Percentiles rank a stretch among this genome's conserved stretches.
These are phyloP conservation scores for Ochotona princeps DNA, from an alignment of 2,113 vertebrate genomes.

Conservation along the genomic window DNA sequence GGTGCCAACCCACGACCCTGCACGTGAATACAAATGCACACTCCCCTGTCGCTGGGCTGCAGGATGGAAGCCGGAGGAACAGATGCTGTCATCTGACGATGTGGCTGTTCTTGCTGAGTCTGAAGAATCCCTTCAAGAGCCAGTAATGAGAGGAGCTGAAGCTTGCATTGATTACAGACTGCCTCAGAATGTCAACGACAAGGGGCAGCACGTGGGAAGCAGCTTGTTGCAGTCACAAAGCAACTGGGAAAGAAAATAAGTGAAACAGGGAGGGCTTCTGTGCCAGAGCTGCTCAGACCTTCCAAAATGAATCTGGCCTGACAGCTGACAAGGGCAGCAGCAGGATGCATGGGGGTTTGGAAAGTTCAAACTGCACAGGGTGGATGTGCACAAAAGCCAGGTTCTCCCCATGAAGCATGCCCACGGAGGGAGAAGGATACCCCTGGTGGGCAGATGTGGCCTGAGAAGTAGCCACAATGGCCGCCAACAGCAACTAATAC, in stretches of 20 bases:
- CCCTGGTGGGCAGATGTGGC: rapidly evolving
- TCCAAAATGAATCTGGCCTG: background rate
- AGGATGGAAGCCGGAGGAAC: slow-evolving; percentile 80
- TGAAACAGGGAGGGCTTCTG: slow-evolving; percentile 50
- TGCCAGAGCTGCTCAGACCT: background rate
- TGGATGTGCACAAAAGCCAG: background rate
- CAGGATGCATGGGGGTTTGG: background rate
- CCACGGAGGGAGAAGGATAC: background rate
- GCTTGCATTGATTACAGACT: slow-evolving; percentile 82
- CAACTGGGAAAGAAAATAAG: slow-evolving; percentile 30
- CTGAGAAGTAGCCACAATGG: background rate
- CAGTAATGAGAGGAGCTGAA: slow-evolving; percentile 85
- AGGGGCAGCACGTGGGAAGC: slow-evolving; percentile 78
- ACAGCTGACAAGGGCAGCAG: background rate
- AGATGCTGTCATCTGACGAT: slow-evolving; percentile 82
- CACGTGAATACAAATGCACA: slow-evolving; percentile 55
- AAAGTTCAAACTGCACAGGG: background rate
- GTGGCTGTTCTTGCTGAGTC: slow-evolving; percentile 86
- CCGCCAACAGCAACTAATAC: background rate
- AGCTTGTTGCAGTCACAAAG: slow-evolving; percentile 18
- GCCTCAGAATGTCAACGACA: slow-evolving; percentile 79
- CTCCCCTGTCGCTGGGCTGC: slow-evolving; percentile 63
- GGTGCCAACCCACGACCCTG: slow-evolving; percentile 55
- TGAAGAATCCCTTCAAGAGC: slow-evolving; percentile 87
- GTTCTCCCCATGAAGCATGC: background rate